Conservation (phyloP, 2,113 vertebrate species). For the Tonatia bakeri region DNA sequence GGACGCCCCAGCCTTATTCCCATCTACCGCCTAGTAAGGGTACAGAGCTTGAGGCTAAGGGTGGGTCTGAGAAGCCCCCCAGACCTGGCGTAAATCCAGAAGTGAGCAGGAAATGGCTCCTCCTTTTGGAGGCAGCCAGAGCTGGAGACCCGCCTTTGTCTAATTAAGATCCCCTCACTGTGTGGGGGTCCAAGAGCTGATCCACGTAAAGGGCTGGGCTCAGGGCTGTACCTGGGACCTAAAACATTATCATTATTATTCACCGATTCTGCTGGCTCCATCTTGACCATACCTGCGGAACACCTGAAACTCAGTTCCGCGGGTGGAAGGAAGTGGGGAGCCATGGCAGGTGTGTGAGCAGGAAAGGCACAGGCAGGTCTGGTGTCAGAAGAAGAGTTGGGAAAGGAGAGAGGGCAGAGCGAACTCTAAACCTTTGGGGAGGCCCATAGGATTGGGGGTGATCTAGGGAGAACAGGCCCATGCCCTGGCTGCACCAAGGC, state of each 20-base stretch:
- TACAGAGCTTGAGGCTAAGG: neutral
- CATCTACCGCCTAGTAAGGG: accelerated
- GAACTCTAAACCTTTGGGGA: neutral
- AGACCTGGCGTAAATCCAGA: neutral
- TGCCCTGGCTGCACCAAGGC: accelerated
- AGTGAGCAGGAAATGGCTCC: neutral
- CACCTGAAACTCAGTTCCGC: neutral
- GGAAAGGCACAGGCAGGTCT: neutral
- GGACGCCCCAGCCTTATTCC: neutral
- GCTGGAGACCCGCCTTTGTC: accelerated
- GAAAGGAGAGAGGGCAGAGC: neutral
- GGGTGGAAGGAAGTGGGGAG: neutral
- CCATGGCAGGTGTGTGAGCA: neutral
- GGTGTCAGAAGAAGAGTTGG: neutral
- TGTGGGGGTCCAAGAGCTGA: neutral
- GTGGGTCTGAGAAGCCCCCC: accelerated
- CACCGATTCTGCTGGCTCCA: neutral
- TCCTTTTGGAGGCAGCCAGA: neutral
- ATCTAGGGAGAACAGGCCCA: neutral
- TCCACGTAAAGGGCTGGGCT: neutral
- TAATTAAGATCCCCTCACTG: neutral
- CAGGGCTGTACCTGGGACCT: too few species aligned
- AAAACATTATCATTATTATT: neutral
- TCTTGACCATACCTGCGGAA: neutral
- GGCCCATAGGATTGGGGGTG: neutral